Evolutionary conservation across 2,797 vertebrate genomes (phyloP), one percentile per base, ranked within the genome.

Genomic region (Gambelia wislizenii): DNA sequence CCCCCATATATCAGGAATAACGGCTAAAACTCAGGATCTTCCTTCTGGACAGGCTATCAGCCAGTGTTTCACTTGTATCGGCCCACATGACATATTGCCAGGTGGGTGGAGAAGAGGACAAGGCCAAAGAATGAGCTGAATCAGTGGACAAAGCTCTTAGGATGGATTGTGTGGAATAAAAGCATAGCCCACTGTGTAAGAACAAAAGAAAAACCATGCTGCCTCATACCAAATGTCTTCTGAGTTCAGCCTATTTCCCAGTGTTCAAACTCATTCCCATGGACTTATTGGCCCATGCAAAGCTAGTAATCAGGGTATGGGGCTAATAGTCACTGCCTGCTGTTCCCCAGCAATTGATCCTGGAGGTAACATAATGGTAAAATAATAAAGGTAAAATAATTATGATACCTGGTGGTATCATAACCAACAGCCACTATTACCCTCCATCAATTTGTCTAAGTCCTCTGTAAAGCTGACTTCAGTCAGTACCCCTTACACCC

Each of bases 381-480:
- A n/a, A n/a, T n/a, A n/a, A n/a, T n/a, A n/a, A n/a, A n/a, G n/a
- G n/a, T n/a, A n/a, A n/a, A n/a, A n/a, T n/a, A n/a, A n/a, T n/a
- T n/a, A n/a, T n/a, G n/a, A n/a, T n/a, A n/a, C n/a, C n/a, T n/a
- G n/a, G n/a, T n/a, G n/a, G n/a, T n/a, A n/a, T n/a, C n/a, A n/a
- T n/a, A 67, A 30, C 27, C 64, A 67, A 67, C 64, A 67, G 27
- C 64, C 27, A 30, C 2, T 30, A 67, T 20, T 25, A 56, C 42
- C 25, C 39, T 85, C 52, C 83, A 75, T 74, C 18, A 83, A 69
- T 67, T 67, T 54, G 22, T 18, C n/a, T 85, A 85, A 75, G 56
- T 33, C 36, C 3, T 12, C 39, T 42, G 61, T 81, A 85, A 85
- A 54, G 77, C 6, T 2, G 14, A 33, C 10, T 33, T 67, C 30